Base-by-base conservation (phyloP, 2,113 vertebrate genomes). In the Labeo catla region DNA sequence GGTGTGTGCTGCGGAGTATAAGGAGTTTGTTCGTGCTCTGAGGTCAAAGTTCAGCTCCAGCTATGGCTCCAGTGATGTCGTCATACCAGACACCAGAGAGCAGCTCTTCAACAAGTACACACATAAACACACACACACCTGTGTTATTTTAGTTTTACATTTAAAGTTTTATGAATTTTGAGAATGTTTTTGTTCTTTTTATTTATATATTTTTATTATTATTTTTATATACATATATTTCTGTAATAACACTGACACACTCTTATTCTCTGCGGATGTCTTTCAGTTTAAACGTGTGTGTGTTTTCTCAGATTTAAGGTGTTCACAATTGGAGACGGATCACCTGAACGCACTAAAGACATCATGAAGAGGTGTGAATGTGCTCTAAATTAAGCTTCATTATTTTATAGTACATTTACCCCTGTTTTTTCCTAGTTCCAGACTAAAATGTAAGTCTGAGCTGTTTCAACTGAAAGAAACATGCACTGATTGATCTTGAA, bases 21-120 rank as follows among this genome's bases (percentile, higher is more conserved):
- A 94, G 8, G 96, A 97, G 88, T 98, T 98, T 84, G 94, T 97
- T 83, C 92, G 92, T 54, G 94, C 94, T n/a, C 95, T 99, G 81
- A 96, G 96, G 87, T 94, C 95, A 80, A 99, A 99, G 92, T 98
- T 99, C 93, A 97, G 96, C 89, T 93, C 97, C 0, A 90, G 94
- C 8, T 84, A 95, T 6, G 95, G 87, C 73, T 91, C 93, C 39
- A 89, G 91, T 3, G 88, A 94, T 3, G 84, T 95, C 59, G 91
- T 94, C 68, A 94, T 99, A 70, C 97, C 98, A 5, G 95, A 98
- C 89, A 96, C 95, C 0, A 94, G 97, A 50, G 90, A 95, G 39
- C 93, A 98, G 36, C 95, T 99, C 11, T 98, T 98, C 90, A 90
- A 92, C 86, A 96, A 94, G 98, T 99, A 92, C 4, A 80, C 76